phyloP scores from a whole-genome alignment of 92 coral and sea anemone species.

The Zoanthus solanderi region DNA sequence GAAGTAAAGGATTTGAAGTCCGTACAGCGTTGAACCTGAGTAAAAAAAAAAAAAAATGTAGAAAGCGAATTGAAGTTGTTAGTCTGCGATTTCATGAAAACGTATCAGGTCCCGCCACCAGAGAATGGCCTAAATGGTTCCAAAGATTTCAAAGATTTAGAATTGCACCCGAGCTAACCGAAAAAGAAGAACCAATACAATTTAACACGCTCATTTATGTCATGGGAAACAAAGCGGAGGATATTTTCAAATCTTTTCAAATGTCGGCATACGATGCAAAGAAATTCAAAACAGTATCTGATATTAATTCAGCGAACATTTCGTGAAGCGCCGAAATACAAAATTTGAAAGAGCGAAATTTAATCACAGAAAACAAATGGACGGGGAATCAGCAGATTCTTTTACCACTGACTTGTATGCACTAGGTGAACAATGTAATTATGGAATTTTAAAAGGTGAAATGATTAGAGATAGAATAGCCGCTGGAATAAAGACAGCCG shows the following conservation, averaged over 20 bases:
- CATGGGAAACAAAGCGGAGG: constrained; percentile 16
- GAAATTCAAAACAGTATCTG: neutral
- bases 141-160: neutral
- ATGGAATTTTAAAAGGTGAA: neutral
- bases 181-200: neutral
- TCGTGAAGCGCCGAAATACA: neutral
- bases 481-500: constrained; percentile 4
- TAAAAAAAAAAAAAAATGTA: neutral
- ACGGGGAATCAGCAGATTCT: constrained; percentile 10
- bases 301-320: neutral
- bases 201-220: constrained; percentile 14
- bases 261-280: neutral
- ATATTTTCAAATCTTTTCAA: constrained; percentile 8
- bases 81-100: neutral
- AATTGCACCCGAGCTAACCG: neutral
- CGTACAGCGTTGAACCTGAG: neutral
- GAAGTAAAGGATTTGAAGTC: neutral
- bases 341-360: neutral
- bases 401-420: neutral
- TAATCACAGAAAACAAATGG: neutral
- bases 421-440: constrained; percentile 3
- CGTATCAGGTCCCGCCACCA: constrained; percentile 1
- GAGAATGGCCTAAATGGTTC: neutral
- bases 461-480: constrained; percentile 14
- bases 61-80: neutral